Evolutionary conservation across 2,113 vertebrate genomes (phyloP).

Genomic region (Alethe diademata): DNA sequence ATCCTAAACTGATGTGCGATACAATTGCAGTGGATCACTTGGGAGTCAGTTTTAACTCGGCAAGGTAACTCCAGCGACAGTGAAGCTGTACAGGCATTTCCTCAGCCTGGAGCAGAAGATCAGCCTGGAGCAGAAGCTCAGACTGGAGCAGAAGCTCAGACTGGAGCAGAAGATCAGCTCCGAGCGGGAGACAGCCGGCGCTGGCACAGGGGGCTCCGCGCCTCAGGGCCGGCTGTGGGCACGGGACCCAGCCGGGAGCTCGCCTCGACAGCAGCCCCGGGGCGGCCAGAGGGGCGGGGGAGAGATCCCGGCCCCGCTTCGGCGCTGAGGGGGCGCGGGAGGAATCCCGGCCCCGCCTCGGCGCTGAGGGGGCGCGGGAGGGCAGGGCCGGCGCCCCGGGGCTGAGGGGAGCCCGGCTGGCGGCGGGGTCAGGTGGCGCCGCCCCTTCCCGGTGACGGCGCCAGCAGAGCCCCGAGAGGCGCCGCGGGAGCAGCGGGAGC

Average conservation of each 20-base stretch:
- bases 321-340: neutral
- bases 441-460: neutral
- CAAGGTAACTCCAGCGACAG: rapidly evolving
- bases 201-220: neutral
- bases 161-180: rapidly evolving
- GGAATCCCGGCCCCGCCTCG: neutral
- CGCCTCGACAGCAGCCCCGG: neutral
- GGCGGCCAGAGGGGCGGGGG: no score
- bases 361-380: neutral
- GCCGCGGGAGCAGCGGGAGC: neutral
- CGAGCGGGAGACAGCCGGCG: neutral
- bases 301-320: rapidly evolving
- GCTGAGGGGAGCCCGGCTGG: neutral
- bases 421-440: neutral
- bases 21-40: rapidly evolving
- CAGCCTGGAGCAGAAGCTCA: neutral
- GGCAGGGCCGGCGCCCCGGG: no score
- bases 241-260: neutral
- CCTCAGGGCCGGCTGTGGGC: neutral
- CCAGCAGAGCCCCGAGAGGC: neutral
- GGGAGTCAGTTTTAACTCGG: neutral
- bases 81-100: neutral
- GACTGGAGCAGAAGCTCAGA: neutral
- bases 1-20: rapidly evolving
- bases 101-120: neutral